Evolutionary conservation across 2,888 invertebrate genomes (phyloP), one percentile per base, ranked within the genome.

Genomic region (Cosmorhoe ocellata): DNA sequence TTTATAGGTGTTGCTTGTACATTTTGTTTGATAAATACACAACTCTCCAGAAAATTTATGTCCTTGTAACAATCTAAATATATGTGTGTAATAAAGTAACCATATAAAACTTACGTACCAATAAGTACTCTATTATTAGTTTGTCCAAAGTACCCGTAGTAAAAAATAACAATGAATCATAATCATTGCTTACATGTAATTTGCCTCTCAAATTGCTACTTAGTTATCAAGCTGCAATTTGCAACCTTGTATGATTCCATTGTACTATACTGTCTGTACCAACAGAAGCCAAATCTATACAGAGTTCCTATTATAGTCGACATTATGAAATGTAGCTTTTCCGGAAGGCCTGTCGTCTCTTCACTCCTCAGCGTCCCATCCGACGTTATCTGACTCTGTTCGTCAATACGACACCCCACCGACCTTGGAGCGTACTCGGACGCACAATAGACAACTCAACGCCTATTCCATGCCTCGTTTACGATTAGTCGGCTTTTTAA

Each of bases 361-460:
- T 24, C 24, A 24, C 2, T 24, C 5, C 6, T 7, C 24, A 3
- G 6, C 5, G 24, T 45, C 46, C 46, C 51, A 51, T 46, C 46
- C 46, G 46, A 51, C 51, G 36, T 38, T 51, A 51, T 51, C 51
- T 38, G 30, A 12, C 22, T 1, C 37, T 37, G 42, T 43, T 33
- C 39, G 38, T 43, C 43, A 38, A 39, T 52, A 47, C 3, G 33
- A 26, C 41, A 37, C 13, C 42, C 28, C 18, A n/a, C 32, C 39
- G 52, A 52, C 52, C 52, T 43, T 52, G 42, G 27, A n/a, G 33
- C 30, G 30, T 42, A 37, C 32, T 32, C 38, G 18, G 49, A 38
- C 42, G 27, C 33, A 50, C 49, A 50, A 50, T 38, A 38, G 32
- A 26, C 32, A 37, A 42, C 37, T 26, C 42, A 36, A 48, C 48